Evolutionary conservation across 2,888 invertebrate species (phyloP).

Genomic region (Cryptocheilus praepositus): DNA sequence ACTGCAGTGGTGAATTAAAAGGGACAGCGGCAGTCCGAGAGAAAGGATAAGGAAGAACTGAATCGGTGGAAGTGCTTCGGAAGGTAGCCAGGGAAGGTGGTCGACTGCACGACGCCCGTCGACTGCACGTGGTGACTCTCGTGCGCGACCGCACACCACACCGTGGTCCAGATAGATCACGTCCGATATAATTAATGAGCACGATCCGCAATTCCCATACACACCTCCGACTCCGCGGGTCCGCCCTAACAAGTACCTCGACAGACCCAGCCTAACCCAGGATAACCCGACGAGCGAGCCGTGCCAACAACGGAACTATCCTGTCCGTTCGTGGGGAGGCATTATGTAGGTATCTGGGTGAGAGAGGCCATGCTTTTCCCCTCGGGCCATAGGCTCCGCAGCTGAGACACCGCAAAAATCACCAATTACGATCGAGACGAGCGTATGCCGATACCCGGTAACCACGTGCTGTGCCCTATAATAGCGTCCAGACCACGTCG

Average conservation of each 20-base stretch:
- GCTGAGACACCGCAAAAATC: slow-evolving; percentile 37
- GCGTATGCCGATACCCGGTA: too few species aligned
- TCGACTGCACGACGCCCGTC: slow-evolving; percentile 35
- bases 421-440: slow-evolving; percentile 35
- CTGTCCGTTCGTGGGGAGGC: slow-evolving; percentile 34
- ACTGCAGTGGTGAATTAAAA: too few species aligned
- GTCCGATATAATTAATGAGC: slow-evolving; percentile 70
- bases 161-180: slow-evolving; percentile 69
- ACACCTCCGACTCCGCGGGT: slow-evolving; percentile 59
- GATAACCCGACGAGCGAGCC: slow-evolving; percentile 34
- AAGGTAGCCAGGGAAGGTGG: slow-evolving; percentile 13
- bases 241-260: slow-evolving; percentile 62
- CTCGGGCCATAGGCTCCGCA: slow-evolving; percentile 17
- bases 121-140: slow-evolving; percentile 51
- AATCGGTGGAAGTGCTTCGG: neutral
- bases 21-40: too few species aligned
- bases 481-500: too few species aligned
- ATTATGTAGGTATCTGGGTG: slow-evolving; percentile 60
- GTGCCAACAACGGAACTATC: slow-evolving; percentile 43
- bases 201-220: slow-evolving; percentile 70
- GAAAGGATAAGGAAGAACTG: too few species aligned
- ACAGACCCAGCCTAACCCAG: slow-evolving; percentile 43
- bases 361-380: slow-evolving; percentile 38
- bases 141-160: slow-evolving; percentile 35
- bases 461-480: too few species aligned